phyloP scores from a whole-genome alignment of 2,888 invertebrate species.

The Caenorhabditis becei region DNA sequence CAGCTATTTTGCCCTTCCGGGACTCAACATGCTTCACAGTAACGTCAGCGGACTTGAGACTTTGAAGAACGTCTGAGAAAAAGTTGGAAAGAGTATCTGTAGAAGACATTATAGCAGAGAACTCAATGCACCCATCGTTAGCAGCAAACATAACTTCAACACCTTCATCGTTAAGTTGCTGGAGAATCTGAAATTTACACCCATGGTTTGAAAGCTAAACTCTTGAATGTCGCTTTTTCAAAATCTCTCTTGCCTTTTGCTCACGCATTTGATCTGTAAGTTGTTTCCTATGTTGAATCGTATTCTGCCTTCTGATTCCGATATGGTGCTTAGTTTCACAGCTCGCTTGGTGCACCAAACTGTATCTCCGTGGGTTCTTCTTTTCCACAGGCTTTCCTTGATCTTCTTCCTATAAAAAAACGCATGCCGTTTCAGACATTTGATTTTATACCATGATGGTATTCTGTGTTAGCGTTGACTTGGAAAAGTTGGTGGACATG shows the following conservation, averaged over 20 bases:
- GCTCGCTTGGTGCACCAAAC: slow-evolving; percentile 69
- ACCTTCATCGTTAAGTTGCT: slow-evolving; percentile 79
- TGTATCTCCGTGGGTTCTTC: slow-evolving; percentile 58
- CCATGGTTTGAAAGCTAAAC: not conserved
- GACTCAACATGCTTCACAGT: slow-evolving; percentile 76
- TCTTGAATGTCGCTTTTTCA: not conserved
- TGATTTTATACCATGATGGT: slow-evolving; percentile 26
- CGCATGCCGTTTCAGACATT: not conserved
- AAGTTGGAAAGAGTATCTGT: slow-evolving; percentile 66
- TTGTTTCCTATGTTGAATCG: slow-evolving; percentile 72
- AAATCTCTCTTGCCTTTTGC: slow-evolving; percentile 69
- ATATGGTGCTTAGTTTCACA: slow-evolving; percentile 69
- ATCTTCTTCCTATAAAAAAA: slow-evolving; percentile 13
- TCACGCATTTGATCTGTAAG: slow-evolving; percentile 71
- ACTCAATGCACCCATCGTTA: slow-evolving; percentile 59
- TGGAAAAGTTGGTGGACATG: slow-evolving; percentile 31
- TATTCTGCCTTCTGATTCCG: slow-evolving; percentile 74
- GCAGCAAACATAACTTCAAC: slow-evolving; percentile 77
- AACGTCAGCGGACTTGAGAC: slow-evolving; percentile 65
- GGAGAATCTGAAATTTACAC: slow-evolving; percentile 70
- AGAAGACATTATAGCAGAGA: slow-evolving; percentile 72
- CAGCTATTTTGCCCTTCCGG: slow-evolving; percentile 48
- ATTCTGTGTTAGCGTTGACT: slow-evolving; percentile 30
- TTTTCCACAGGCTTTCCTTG: not conserved
- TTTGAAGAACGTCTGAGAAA: slow-evolving; percentile 65